A percentile compares a stretch with the other conserved stretches of the same genome.
These are phyloP conservation scores for Manduca sexta DNA, from an alignment of 1,140 invertebrate species.

Conservation along the genomic window DNA sequence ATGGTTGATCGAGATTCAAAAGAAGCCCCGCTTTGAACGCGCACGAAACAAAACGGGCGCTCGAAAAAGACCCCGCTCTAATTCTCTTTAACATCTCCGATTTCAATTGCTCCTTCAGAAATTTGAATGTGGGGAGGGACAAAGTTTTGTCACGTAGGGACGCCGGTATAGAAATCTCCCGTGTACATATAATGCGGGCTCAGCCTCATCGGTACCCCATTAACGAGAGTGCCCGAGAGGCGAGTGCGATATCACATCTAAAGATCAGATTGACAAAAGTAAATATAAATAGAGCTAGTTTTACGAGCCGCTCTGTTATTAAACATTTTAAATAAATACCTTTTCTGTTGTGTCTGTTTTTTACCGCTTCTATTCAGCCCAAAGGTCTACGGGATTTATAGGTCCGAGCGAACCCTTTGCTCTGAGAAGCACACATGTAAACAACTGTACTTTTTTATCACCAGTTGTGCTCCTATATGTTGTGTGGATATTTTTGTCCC, in stretches of 20 bases:
- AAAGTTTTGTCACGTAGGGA: conserved; percentile 71
- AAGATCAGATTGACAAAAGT: conserved; percentile 65
- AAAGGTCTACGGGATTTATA: conserved; percentile 33
- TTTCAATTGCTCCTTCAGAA: conserved; percentile 73
- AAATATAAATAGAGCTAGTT: conserved; percentile 54
- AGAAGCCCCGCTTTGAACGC: conserved; percentile 62
- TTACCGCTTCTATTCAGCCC: conserved; percentile 49
- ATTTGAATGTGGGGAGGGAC: conserved; percentile 71
- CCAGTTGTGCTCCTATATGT: conserved; percentile 32
- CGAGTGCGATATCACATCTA: conserved; percentile 59
- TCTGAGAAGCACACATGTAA: conserved; percentile 37
- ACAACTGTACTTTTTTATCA: conserved; percentile 50
- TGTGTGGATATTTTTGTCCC: conserved; percentile 58
- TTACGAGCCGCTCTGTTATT: conserved; percentile 64
- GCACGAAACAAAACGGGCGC: conserved; percentile 63
- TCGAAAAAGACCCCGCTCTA: conserved; percentile 68
- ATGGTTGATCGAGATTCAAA: conserved; percentile 68
- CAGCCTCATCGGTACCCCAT: conserved; percentile 65
- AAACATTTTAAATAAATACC: conserved; percentile 65
- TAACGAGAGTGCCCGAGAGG: conserved; percentile 60
- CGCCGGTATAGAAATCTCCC: conserved; percentile 47
- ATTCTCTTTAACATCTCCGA: conserved; percentile 72
- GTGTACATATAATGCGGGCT: conserved; percentile 62
- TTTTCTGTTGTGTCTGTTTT: conserved; percentile 42
- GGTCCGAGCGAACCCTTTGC: conserved; percentile 52